phyloP scores from a whole-genome alignment of 2,797 vertebrate genomes.

The Anniella stebbinsi region DNA sequence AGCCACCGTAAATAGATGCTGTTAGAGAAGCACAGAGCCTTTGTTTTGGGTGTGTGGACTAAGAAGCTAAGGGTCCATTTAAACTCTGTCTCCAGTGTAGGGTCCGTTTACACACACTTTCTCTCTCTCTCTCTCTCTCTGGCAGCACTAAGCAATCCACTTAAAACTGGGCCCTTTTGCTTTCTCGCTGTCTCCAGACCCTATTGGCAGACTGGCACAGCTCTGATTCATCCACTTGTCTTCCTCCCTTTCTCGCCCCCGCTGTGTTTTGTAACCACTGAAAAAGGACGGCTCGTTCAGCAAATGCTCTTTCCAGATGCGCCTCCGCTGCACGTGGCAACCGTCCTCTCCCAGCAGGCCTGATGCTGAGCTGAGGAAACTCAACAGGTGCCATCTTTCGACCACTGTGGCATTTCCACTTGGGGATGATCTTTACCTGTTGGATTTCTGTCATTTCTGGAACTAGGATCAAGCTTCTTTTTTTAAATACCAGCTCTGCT shows the following conservation, averaged over 20 bases:
- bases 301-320: neutral
- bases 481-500: no score
- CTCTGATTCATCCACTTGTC: slow-evolving; percentile 3
- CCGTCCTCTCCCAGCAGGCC: neutral
- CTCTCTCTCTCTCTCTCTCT: neutral
- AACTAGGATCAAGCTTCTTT: neutral
- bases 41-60: neutral
- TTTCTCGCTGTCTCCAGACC: neutral
- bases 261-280: slow-evolving; percentile 5
- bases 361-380: neutral
- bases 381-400: neutral
- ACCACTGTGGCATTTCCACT: neutral
- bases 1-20: neutral
- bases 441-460: neutral
- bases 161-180: neutral
- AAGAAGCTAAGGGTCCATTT: neutral
- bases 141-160: neutral
- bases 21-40: neutral
- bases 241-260: neutral
- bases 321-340: neutral
- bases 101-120: neutral
- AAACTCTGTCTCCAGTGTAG: neutral
- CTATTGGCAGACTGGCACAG: neutral
- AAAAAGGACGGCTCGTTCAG: no score
- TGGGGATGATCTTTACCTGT: neutral